phyloP scores from a whole-genome alignment of 1,140 invertebrate species.

The Gonioctena quinquepunctata region DNA sequence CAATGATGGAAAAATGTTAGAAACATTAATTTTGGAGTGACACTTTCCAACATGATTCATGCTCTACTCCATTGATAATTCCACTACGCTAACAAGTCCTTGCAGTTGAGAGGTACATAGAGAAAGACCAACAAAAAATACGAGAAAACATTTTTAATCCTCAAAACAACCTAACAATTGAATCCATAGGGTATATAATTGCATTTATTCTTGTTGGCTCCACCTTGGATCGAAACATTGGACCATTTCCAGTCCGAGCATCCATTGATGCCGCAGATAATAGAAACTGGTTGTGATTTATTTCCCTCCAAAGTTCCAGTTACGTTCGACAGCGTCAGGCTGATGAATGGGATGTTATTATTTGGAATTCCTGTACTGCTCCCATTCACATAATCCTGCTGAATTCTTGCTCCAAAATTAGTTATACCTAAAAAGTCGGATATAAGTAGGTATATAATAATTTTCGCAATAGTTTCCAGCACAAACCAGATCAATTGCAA shows the following conservation, averaged over 20 bases:
- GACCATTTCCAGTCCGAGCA: conserved; percentile 22
- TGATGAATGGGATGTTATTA: conserved; percentile 18
- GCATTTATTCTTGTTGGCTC: not conserved
- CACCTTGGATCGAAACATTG: not conserved
- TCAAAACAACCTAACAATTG: no score
- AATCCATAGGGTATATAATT: conserved; percentile 12
- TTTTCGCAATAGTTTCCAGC: no score
- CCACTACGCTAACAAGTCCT: no score
- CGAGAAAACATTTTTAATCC: no score
- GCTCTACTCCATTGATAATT: no score
- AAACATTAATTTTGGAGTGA: no score
- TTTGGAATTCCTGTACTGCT: not conserved
- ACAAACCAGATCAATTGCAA: no score
- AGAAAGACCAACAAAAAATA: no score
- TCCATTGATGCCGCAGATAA: conserved; percentile 7
- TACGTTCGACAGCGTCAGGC: conserved; percentile 2
- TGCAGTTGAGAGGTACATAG: no score
- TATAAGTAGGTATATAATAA: no score
- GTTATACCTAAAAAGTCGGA: conserved; percentile 14
- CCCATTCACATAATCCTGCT: conserved; percentile 18
- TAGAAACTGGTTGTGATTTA: conserved; percentile 5
- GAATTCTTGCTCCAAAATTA: conserved; percentile 5
- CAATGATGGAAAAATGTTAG: no score
- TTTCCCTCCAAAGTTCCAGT: not conserved
- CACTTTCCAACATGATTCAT: no score